Conservation (phyloP, 2,113 vertebrate genomes). For the Rafetus swinhoei region DNA sequence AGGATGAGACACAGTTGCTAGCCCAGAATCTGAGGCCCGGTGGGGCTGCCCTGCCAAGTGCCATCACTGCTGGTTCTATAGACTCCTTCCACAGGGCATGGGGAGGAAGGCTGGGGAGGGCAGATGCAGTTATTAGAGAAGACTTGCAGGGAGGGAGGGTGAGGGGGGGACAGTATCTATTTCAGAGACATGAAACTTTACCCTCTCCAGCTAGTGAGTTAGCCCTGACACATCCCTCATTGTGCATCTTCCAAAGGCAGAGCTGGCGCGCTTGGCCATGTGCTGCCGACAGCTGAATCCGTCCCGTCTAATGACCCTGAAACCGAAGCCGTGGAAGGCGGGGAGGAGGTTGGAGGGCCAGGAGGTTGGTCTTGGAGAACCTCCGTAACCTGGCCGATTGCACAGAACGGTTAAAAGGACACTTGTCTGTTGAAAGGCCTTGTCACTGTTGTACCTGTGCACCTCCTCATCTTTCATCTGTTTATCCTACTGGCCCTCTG, state of each 20-base stretch:
- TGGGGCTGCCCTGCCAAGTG: neutral
- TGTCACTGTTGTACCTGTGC: neutral
- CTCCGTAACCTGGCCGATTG: too few relatives aligned
- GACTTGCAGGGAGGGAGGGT: neutral
- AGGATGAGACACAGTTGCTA: neutral
- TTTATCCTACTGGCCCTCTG: neutral
- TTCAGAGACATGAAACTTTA: neutral
- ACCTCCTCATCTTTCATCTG: neutral
- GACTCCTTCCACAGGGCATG: neutral
- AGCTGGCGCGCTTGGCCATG: neutral
- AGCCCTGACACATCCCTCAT: neutral
- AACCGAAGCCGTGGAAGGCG: neutral
- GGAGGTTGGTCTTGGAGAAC: neutral
- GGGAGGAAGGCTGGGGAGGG: neutral
- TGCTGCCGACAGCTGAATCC: neutral
- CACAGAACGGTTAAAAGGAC: neutral
- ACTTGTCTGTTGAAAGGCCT: neutral
- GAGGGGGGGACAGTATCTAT: neutral
- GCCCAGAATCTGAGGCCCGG: neutral
- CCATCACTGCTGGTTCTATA: neutral
- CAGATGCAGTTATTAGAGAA: neutral
- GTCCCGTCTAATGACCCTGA: neutral
- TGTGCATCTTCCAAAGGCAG: neutral
- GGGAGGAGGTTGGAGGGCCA: neutral
- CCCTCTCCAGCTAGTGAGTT: neutral